A percentile compares a stretch with the other conserved stretches of the same genome.
phyloP scores from a whole-genome alignment of 2,797 vertebrate species.

The Etheostoma nigrum region DNA sequence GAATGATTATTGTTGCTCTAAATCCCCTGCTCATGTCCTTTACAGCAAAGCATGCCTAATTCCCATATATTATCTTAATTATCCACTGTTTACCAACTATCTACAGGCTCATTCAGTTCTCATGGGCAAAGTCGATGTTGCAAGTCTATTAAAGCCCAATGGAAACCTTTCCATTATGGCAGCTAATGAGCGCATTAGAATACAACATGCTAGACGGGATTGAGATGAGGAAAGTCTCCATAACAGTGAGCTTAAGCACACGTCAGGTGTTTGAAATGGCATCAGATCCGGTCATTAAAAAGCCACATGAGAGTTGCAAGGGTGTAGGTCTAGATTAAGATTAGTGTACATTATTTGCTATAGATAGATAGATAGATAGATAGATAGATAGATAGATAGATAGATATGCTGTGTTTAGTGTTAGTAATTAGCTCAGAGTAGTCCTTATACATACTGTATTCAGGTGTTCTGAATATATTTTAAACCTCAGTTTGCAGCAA shows the following conservation, averaged over 20 bases:
- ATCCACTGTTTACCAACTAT: conserved; percentile 76
- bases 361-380: conserved; percentile 41
- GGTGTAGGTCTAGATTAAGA: neutral
- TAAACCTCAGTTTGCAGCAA: conserved; percentile 32
- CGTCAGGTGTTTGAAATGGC: conserved; percentile 8
- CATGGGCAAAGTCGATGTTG: conserved; percentile 67
- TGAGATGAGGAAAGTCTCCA: conserved; percentile 1
- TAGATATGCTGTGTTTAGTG: conserved; percentile 5
- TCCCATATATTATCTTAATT: conserved; percentile 73
- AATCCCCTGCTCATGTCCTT: conserved; percentile 62
- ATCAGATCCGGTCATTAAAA: conserved; percentile 1
- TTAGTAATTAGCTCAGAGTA: conserved; percentile 12
- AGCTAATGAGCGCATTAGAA: conserved; percentile 64
- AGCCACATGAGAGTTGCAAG: conserved; percentile 6
- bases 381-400: conserved; percentile 41
- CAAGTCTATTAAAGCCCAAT: conserved; percentile 68
- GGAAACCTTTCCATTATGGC: conserved; percentile 60
- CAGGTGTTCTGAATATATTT: conserved; percentile 38
- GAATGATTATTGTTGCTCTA: conserved; percentile 53
- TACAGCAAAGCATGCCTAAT: conserved; percentile 59
- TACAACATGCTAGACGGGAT: conserved; percentile 28
- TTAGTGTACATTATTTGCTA: neutral
- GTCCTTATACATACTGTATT: conserved; percentile 1
- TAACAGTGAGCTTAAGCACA: neutral
- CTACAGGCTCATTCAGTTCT: conserved; percentile 69